Percentiles rank a stretch among this genome's conserved stretches.
These are phyloP conservation scores for Meriones unguiculatus DNA, from an alignment of 2,113 vertebrate species.

Conservation along the genomic window DNA sequence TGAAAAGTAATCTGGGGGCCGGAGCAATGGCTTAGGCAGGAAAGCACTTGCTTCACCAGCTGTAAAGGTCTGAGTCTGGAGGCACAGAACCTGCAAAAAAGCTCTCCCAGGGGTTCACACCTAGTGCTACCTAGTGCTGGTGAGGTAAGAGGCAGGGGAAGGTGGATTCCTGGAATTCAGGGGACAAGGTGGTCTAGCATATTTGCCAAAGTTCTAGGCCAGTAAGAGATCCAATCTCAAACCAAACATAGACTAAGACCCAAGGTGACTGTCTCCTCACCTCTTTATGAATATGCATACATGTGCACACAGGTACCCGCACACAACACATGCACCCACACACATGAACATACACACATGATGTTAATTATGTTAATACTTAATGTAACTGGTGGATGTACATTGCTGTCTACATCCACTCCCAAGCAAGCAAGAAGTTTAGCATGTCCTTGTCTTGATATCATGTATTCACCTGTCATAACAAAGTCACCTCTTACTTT, in stretches of 20 bases:
- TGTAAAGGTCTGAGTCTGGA: neutral
- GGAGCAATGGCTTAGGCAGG: neutral
- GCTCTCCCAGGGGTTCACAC: neutral
- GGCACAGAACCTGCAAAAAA: neutral
- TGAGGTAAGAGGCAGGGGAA: neutral
- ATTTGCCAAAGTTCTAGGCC: neutral
- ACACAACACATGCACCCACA: neutral
- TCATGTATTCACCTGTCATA: neutral
- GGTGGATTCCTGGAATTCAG: neutral
- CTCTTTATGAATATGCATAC: neutral
- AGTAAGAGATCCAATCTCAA: neutral
- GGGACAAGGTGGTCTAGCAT: neutral
- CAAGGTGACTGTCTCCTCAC: neutral
- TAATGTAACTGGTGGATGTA: neutral
- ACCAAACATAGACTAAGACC: neutral
- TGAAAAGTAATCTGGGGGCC: neutral
- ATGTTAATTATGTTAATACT: neutral
- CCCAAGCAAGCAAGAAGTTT: neutral
- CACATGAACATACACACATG: neutral
- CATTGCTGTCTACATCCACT: neutral
- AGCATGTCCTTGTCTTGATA: neutral
- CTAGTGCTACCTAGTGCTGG: neutral
- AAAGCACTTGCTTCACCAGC: neutral
- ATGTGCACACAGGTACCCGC: neutral
- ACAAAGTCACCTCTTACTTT: neutral